A percentile compares a stretch with the other conserved stretches of the same genome.
phyloP scores from a whole-genome alignment of 2,113 vertebrate genomes.

The Heterochromis multidens region DNA sequence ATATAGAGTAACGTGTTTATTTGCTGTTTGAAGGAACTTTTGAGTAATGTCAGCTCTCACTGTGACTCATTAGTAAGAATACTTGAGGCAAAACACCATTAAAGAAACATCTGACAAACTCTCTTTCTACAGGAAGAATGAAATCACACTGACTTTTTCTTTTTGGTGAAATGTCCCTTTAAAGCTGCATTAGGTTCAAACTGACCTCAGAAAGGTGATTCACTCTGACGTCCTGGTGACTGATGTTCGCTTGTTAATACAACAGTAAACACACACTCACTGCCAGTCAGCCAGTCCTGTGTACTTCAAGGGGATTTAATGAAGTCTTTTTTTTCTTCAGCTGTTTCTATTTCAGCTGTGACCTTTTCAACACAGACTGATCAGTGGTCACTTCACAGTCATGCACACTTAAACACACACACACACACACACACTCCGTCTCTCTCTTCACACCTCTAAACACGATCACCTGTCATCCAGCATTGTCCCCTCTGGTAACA shows the following conservation, averaged over 20 bases:
- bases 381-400: neutral
- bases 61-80: neutral
- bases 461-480: neutral
- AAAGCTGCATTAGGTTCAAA: neutral
- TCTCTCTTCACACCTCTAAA: conserved; percentile 13
- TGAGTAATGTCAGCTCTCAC: neutral
- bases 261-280: neutral
- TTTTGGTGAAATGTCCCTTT: neutral
- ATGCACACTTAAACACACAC: neutral
- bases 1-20: too few species aligned
- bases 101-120: neutral
- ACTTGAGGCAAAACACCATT: neutral
- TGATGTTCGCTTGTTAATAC: neutral
- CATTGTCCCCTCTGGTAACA: neutral
- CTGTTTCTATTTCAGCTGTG: conserved; percentile 1
- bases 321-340: conserved; percentile 6
- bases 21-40: neutral
- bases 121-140: neutral
- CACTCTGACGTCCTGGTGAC: neutral
- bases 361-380: conserved; percentile 32
- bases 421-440: too few species aligned
- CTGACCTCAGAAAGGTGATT: neutral
- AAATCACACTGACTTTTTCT: neutral
- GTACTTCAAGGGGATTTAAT: neutral
- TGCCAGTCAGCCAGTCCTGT: neutral